These are phyloP conservation scores for Cheilosia vulpina DNA, from an alignment of 2,888 invertebrate species.

Conservation along the genomic window DNA sequence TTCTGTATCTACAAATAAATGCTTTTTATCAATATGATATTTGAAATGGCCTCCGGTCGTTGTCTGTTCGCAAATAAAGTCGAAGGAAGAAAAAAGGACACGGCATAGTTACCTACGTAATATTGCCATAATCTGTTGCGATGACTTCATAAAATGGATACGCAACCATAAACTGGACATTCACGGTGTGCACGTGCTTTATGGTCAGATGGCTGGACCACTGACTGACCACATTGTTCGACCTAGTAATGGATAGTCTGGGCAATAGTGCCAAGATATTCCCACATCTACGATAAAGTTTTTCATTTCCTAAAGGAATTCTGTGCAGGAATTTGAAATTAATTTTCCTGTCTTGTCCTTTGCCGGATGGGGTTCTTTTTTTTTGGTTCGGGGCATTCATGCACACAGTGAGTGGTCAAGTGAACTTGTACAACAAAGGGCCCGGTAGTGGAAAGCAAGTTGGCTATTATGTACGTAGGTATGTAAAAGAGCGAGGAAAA, in stretches of 20 bases:
- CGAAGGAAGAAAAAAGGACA: background rate
- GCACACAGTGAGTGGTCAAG: constrained; percentile 50
- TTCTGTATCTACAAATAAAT: background rate
- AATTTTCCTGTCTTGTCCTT: constrained; percentile 36
- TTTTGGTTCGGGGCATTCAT: constrained; percentile 61
- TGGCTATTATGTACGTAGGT: constrained; percentile 14
- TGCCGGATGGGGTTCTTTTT: constrained; percentile 40
- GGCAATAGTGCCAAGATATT: constrained; percentile 12
- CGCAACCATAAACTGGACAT: constrained; percentile 52
- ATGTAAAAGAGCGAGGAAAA: constrained; percentile 24
- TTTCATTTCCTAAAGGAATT: constrained; percentile 48
- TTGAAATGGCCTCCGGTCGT: background rate
- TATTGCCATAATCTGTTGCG: constrained; percentile 38
- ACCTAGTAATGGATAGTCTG: constrained; percentile 2
- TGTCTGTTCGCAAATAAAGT: background rate
- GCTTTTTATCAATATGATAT: constrained; percentile 11
- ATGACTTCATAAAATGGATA: constrained; percentile 53
- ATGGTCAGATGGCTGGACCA: constrained; percentile 31
- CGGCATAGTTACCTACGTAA: background rate
- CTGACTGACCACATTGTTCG: background rate
- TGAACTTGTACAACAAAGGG: constrained; percentile 41
- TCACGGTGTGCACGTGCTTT: constrained; percentile 51
- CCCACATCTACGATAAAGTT: constrained; percentile 4
- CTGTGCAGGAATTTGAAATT: constrained; percentile 56
- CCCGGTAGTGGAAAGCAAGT: constrained; percentile 42